phyloP scores from a whole-genome alignment of 2,797 vertebrate species.

The Glossophaga mutica region DNA sequence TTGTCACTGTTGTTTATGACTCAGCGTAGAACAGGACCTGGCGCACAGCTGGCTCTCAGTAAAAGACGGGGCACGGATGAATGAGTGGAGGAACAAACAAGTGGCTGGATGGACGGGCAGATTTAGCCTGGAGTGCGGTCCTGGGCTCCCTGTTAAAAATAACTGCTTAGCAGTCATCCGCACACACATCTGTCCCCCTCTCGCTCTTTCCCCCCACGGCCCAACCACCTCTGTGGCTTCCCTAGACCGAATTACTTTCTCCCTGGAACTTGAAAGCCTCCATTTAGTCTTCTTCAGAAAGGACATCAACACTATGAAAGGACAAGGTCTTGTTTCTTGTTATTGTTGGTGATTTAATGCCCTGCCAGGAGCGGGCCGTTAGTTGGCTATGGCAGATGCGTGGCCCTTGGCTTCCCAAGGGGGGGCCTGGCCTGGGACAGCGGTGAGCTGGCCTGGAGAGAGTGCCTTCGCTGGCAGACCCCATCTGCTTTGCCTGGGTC shows the following conservation, averaged over 20 bases:
- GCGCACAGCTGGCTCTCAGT: not conserved
- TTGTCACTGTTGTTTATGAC: not conserved
- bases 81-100: too few species aligned
- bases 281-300: not conserved
- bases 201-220: not conserved
- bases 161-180: not conserved
- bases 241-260: not conserved
- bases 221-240: not conserved
- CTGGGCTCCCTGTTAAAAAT: not conserved
- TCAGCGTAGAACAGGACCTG: not conserved
- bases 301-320: not conserved
- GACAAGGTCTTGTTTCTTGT: not conserved
- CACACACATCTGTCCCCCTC: rapidly evolving
- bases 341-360: not conserved
- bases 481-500: not conserved
- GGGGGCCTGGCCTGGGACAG: not conserved
- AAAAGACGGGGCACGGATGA: not conserved
- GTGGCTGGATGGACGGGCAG: not conserved
- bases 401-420: not conserved
- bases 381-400: rapidly evolving
- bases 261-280: not conserved
- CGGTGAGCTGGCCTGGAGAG: not conserved
- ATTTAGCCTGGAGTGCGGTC: not conserved
- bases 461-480: not conserved
- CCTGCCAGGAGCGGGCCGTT: not conserved